phyloP scores from a whole-genome alignment of 2,888 invertebrate genomes.

The Shargacucullia verbasci region DNA sequence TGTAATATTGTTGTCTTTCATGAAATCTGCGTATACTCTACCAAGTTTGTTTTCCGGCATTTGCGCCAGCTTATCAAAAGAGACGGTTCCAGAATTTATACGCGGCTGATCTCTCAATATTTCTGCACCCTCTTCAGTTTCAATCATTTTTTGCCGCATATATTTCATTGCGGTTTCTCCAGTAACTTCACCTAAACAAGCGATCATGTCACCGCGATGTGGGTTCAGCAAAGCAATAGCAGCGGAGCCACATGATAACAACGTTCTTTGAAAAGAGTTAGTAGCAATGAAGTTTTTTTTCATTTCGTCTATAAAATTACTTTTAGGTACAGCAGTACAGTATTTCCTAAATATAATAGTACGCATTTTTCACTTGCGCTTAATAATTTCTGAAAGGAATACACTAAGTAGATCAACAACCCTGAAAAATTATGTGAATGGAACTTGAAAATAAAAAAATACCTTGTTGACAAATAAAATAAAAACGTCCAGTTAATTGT shows the following conservation, averaged over 20 bases:
- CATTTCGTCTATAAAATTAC: constrained; percentile 90
- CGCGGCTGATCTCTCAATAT: constrained; percentile 94
- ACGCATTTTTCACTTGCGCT: constrained; percentile 56
- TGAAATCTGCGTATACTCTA: constrained; percentile 94
- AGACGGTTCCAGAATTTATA: constrained; percentile 95
- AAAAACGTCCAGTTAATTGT: too few species aligned
- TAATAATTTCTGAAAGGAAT: too few species aligned
- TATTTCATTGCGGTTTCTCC: constrained; percentile 91
- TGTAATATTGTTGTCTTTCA: constrained; percentile 95
- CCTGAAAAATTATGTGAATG: too few species aligned
- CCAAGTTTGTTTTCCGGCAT: constrained; percentile 96
- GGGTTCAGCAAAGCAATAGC: constrained; percentile 95
- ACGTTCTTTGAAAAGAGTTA: constrained; percentile 92
- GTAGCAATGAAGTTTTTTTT: constrained; percentile 90
- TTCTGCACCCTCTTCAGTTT: constrained; percentile 92
- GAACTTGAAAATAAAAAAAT: too few species aligned
- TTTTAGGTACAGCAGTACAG: constrained; percentile 55
- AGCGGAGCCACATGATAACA: constrained; percentile 96
- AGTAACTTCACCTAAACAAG: constrained; percentile 97
- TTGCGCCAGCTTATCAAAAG: constrained; percentile 91
- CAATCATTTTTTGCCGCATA: constrained; percentile 93
- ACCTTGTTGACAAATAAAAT: too few species aligned
- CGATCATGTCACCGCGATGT: constrained; percentile 96
- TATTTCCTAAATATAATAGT: constrained; percentile 54
- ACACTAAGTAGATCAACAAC: too few species aligned